These are phyloP conservation scores for Spheniscus mendiculus DNA, from an alignment of 2,113 vertebrate species.

Conservation along the genomic window DNA sequence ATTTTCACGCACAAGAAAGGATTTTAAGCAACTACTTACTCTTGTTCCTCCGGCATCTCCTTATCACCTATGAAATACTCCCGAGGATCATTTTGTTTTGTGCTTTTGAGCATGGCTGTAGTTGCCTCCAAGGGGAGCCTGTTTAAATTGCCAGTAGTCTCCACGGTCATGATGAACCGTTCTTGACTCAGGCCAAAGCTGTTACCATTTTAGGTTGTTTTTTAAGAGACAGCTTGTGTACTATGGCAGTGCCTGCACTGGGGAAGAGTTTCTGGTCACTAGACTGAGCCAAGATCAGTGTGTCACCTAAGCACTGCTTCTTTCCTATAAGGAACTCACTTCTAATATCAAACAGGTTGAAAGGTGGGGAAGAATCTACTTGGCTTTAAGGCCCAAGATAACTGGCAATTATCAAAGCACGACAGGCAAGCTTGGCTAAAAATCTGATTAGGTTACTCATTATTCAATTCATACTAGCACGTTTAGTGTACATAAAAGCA, in stretches of 20 bases:
- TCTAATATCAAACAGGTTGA: neutral
- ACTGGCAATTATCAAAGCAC: neutral
- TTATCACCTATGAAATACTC: neutral
- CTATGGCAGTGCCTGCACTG: neutral
- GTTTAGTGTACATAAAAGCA: neutral
- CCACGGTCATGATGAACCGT: fast-evolving
- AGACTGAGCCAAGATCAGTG: neutral
- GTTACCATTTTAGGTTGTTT: neutral
- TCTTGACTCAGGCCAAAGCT: neutral
- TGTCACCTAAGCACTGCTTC: neutral
- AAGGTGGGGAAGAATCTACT: neutral
- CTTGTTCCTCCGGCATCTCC: neutral
- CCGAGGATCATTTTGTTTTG: neutral
- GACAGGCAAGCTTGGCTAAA: neutral
- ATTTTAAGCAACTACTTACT: neutral
- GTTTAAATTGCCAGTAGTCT: neutral
- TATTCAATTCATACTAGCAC: neutral
- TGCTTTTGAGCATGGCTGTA: neutral
- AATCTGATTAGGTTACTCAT: neutral
- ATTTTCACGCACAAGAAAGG: neutral
- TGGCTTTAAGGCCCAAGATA: neutral
- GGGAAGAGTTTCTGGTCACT: neutral
- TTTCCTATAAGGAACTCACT: neutral
- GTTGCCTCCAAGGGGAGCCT: neutral
- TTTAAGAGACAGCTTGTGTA: neutral